A percentile compares a stretch with the other conserved stretches of the same genome.
Conservation (phyloP, 53 echinoderm and acorn worm genomes). For the Paelopatides confundens region DNA sequence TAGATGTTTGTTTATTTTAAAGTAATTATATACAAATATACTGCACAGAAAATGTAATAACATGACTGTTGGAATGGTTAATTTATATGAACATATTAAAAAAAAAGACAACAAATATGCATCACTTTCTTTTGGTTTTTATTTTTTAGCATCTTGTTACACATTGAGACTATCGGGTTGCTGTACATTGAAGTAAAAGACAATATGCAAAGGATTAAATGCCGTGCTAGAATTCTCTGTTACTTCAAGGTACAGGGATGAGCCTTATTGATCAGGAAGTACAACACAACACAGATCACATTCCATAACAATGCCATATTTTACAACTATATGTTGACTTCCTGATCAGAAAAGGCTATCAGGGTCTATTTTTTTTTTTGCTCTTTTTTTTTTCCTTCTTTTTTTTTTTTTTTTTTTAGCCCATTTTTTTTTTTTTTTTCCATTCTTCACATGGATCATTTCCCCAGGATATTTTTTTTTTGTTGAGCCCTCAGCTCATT, state of each 20-base stretch:
- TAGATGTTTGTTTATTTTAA: no score
- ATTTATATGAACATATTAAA: neutral
- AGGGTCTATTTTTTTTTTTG: constrained; percentile 46
- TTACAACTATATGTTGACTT: neutral
- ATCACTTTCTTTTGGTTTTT: neutral
- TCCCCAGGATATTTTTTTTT: no score
- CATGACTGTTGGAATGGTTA: no score
- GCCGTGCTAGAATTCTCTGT: neutral
- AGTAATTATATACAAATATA: no score
- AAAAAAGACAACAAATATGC: neutral
- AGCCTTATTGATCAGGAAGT: constrained; percentile 2
- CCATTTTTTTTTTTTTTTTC: constrained; percentile 22
- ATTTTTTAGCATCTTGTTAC: neutral
- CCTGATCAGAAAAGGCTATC: constrained; percentile 6
- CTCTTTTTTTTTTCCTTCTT: constrained; percentile 35
- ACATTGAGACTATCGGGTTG: neutral
- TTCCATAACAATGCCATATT: neutral
- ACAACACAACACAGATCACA: neutral
- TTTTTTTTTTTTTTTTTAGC: constrained; percentile 1
- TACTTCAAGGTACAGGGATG: constrained; percentile 3
- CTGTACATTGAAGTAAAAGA: neutral
- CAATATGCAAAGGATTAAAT: no score
- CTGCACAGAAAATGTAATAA: no score
- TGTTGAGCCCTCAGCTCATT: neutral
- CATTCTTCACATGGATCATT: neutral